Evolutionary conservation across 2,113 vertebrate species (phyloP), one percentile per base, ranked within the genome.

Genomic region (Pao palembangensis): DNA sequence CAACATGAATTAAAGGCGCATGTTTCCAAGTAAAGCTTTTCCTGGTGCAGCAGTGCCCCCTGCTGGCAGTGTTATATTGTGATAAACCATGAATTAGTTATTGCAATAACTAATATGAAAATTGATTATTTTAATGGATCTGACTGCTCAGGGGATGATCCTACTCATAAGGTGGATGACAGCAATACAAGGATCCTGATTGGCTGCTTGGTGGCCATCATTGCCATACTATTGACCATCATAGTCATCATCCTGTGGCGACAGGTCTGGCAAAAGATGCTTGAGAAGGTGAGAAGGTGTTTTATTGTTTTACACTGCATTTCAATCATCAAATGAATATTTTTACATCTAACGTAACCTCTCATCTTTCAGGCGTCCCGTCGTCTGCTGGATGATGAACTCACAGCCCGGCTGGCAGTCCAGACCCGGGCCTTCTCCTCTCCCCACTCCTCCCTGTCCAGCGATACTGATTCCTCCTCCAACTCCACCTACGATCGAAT

Each of bases 231-330:
- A 5, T 65, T 94, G 73, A 91, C 94, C 38, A 94, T 99, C 75
- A 98, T 99, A 5, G 92, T 98, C 83, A 98, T 98, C 82, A 99
- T 98, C 59, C 89, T 99, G 34, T 99, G 97, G 96, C 85, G 96
- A 44, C 96, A 98, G 73, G 96, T 98, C 83, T 99, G 97, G 97
- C 94, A 96, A 82, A 99, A 96, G 86, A 97, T 99, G 94, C 88
- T 98, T 54, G 96, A 98, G 76, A 99, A 98, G 93, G 96, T 99
- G 53, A 58, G 47, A 25, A n/a, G 20, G 3, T 17, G 0, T n/a
- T 46, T 17, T 17, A 46, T n/a, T n/a, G 4, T 14, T 43, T 58
- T 2, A 19, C 57, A 17, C 46, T n/a, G 14, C 12, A 21, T 51
- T 23, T 48, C n/a, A 18, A 18, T 10, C 10, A 48, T 18, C 8